Percentiles rank a stretch among this genome's conserved stretches.
These are phyloP conservation scores for Dryobotodes eremita DNA, from an alignment of 2,888 invertebrate species.

Conservation along the genomic window DNA sequence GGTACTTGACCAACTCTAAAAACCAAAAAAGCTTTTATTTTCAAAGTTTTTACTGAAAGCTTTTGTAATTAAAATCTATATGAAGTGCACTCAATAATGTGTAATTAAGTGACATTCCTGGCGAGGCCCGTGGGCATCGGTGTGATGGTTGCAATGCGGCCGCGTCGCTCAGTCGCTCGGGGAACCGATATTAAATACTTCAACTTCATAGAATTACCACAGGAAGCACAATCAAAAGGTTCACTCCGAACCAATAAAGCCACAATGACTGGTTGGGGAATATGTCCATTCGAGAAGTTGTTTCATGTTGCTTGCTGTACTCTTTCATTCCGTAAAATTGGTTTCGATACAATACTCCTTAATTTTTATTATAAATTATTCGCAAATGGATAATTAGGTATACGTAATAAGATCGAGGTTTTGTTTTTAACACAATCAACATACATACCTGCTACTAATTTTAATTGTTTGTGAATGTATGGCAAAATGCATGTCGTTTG, in stretches of 20 bases:
- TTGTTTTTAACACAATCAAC: background rate
- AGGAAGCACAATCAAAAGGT: constrained; percentile 23
- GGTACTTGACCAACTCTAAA: background rate
- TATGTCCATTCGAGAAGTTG: background rate
- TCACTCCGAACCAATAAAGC: background rate
- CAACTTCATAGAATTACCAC: constrained; percentile 20
- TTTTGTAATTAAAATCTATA: constrained; percentile 13
- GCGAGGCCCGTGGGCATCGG: constrained; percentile 16
- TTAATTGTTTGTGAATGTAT: background rate
- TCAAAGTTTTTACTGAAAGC: background rate
- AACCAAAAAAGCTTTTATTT: background rate
- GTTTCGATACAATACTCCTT: background rate
- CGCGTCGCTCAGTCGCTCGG: constrained; percentile 16
- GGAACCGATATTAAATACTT: constrained; percentile 61
- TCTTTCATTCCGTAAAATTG: background rate
- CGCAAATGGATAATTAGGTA: background rate
- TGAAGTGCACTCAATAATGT: constrained; percentile 31
- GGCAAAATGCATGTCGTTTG: background rate
- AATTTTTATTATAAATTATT: background rate
- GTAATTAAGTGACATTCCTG: constrained; percentile 47
- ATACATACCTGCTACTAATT: too few relatives aligned
- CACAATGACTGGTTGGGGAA: background rate
- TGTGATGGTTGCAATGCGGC: constrained; percentile 52
- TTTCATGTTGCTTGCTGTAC: background rate
- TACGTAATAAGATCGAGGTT: background rate